phyloP scores from a whole-genome alignment of 2,888 invertebrate species.

The Luffia ferchaultella region DNA sequence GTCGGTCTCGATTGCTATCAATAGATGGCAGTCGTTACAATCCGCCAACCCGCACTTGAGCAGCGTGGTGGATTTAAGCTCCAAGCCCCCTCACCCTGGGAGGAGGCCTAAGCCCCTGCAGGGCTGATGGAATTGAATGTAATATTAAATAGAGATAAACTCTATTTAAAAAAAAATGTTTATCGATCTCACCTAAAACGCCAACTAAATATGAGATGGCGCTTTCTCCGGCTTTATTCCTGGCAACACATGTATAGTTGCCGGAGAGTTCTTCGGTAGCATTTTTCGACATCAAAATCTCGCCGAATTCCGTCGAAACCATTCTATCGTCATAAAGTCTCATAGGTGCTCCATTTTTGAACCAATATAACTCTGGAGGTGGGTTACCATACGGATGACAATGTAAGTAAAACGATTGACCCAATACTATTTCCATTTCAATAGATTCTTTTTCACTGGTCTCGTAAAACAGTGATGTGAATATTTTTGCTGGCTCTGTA shows the following conservation, averaged over 20 bases:
- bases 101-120: too few relatives aligned
- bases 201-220: conserved; percentile 47
- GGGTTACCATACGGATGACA: conserved; percentile 70
- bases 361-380: conserved; percentile 67
- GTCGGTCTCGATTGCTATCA: too few relatives aligned
- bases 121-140: too few relatives aligned
- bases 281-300: conserved; percentile 34
- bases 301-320: conserved; percentile 41
- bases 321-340: conserved; percentile 55
- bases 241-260: conserved; percentile 67
- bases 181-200: conserved; percentile 49
- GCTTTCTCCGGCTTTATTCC: conserved; percentile 59
- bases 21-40: too few relatives aligned
- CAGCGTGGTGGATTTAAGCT: too few relatives aligned
- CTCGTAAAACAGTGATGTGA: conserved; percentile 28
- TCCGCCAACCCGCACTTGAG: too few relatives aligned
- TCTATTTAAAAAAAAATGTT: too few relatives aligned
- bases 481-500: conserved; percentile 52
- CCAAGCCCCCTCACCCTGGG: too few relatives aligned
- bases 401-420: conserved; percentile 47
- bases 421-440: conserved; percentile 40
- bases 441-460: conserved; percentile 22
- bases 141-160: too few relatives aligned
- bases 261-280: conserved; percentile 44
- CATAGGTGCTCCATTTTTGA: conserved; percentile 50